Evolutionary conservation across 1,140 invertebrate species (phyloP).

Genomic region (Berghia stephanieae): DNA sequence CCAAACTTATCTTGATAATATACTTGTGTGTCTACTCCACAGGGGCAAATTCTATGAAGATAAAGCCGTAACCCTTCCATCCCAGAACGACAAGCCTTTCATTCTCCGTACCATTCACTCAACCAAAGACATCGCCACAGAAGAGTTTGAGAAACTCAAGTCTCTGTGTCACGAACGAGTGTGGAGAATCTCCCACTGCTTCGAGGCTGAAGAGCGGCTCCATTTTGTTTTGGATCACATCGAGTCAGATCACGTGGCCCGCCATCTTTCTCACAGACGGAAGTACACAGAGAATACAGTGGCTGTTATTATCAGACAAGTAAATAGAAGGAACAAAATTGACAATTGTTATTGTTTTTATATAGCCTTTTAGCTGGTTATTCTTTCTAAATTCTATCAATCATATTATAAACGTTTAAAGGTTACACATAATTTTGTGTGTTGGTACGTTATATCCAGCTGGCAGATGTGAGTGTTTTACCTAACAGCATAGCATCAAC

Average conservation of each 20-base stretch:
- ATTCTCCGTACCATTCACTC: constrained; percentile 34
- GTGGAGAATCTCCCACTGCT: constrained; percentile 74
- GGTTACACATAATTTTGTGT: too few relatives aligned
- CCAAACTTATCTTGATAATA: too few relatives aligned
- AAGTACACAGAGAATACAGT: constrained; percentile 92
- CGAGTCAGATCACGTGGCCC: constrained; percentile 89
- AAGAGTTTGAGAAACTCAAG: constrained; percentile 83
- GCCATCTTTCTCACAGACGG: constrained; percentile 84
- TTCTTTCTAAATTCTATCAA: too few relatives aligned
- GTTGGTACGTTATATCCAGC: too few relatives aligned
- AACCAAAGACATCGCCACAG: constrained; percentile 44
- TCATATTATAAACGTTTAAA: too few relatives aligned
- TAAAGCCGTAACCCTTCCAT: constrained; percentile 74
- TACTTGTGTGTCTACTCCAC: too few relatives aligned
- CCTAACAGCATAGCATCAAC: too few relatives aligned
- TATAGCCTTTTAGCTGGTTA: too few relatives aligned
- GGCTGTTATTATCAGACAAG: constrained; percentile 81
- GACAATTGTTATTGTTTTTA: too few relatives aligned
- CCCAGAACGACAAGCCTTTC: constrained; percentile 22
- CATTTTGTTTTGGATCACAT: constrained; percentile 86
- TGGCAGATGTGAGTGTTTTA: too few relatives aligned
- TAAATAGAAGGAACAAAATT: too few relatives aligned
- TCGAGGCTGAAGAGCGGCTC: constrained; percentile 46
- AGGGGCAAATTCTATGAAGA: constrained; percentile 87
- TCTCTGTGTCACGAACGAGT: constrained; percentile 86